Evolutionary conservation across 2,113 vertebrate species (phyloP).

Genomic region (Aspidoscelis tigris): DNA sequence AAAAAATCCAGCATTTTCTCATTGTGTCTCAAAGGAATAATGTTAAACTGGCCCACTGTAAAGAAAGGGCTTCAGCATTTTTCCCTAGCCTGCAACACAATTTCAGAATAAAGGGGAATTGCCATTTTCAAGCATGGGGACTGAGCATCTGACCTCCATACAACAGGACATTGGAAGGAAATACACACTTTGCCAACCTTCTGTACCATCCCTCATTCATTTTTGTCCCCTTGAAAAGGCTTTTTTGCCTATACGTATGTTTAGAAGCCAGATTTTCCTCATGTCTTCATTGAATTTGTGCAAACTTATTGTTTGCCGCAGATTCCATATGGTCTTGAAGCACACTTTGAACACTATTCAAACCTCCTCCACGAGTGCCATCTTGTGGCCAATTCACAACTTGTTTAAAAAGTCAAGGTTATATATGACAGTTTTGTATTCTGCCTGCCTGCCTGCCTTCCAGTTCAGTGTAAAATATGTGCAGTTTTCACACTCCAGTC

Average conservation of each 20-base stretch:
- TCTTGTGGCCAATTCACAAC: background rate
- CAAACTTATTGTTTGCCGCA: background rate
- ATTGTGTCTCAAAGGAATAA: too few relatives aligned
- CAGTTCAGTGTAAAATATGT: background rate
- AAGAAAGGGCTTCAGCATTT: too few relatives aligned
- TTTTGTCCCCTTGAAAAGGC: too few relatives aligned
- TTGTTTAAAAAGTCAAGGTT: background rate
- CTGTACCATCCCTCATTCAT: too few relatives aligned
- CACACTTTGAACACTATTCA: background rate
- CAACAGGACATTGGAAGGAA: too few relatives aligned
- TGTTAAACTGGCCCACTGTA: too few relatives aligned
- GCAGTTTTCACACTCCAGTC: background rate
- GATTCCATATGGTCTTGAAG: background rate
- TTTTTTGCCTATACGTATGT: background rate
- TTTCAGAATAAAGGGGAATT: too few relatives aligned
- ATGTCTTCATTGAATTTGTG: background rate
- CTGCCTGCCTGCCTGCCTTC: background rate
- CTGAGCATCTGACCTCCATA: too few relatives aligned
- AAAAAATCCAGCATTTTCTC: too few relatives aligned
- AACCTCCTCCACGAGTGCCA: background rate
- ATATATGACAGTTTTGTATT: background rate
- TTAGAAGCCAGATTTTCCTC: background rate
- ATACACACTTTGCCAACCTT: too few relatives aligned
- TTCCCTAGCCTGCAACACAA: too few relatives aligned
- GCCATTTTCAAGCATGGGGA: too few relatives aligned